Base-by-base conservation (phyloP, 2,113 vertebrate species). In the Pygoscelis adeliae region DNA sequence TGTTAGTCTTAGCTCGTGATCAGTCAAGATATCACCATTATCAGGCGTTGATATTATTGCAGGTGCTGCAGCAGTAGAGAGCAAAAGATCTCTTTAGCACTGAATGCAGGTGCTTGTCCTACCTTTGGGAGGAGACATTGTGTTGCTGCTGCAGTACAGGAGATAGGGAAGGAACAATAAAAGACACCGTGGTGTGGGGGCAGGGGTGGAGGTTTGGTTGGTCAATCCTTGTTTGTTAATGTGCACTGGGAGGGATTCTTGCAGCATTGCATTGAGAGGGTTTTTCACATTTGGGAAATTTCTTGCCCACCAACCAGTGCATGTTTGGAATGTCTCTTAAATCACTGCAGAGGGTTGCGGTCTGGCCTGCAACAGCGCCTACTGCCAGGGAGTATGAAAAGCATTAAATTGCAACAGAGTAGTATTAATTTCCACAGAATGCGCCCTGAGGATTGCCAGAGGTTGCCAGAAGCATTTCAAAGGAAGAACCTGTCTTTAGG, bases 171-270 rank as follows among this genome's bases (percentile, higher is more conserved):
- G 17, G 14, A 86, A 15, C 19, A 72, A 26, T 23, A 52, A 50
- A 74, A 89, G 6, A 49, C 13, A 21, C 10, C 65, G 2, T 44
- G 18, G 2, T 27, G 18, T 49, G 11, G 36, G 16, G 6, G 23
- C 11, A 59, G 29, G 3, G 11, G 5, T 16, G 8, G 23, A 34
- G 25, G 20, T 63, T 58, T 2, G 0, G 3, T 27, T 58, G 21
- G 13, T 59, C 22, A 56, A 1, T 42, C 11, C 14, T 80, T 79
- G 62, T 62, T 84, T 83, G 7, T 82, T 73, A 32, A 22, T 17
- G 17, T 38, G 8, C 25, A 6, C 11, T 65, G 26, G 26, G 70
- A 93, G 7, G 8, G 10, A n/a, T 56, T 87, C 40, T 81, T 15
- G 20, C 34, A 63, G 18, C 42, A 42, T 34, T 15, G 5, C 11